These are phyloP conservation scores for Cyphomyrus discorhynchus DNA, from an alignment of 2,113 vertebrate genomes.

Conservation along the genomic window DNA sequence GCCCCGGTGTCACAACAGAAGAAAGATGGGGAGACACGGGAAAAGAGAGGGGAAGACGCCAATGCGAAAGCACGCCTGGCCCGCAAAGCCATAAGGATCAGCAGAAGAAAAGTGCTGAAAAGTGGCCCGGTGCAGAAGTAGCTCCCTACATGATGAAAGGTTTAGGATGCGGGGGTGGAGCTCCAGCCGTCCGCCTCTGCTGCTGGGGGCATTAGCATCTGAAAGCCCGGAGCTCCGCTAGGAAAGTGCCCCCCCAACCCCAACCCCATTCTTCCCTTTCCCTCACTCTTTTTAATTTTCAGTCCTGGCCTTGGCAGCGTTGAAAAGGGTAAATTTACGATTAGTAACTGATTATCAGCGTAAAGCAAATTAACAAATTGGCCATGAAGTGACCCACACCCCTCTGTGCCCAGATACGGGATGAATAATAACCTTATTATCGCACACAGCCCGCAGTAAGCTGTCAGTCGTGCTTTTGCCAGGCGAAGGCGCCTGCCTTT, in stretches of 20 bases:
- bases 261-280: not conserved
- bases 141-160: constrained; percentile 35
- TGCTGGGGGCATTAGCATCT: constrained; percentile 42
- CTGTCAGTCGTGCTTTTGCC: constrained; percentile 10
- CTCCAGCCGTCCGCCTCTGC: constrained; percentile 45
- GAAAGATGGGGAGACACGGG: not conserved
- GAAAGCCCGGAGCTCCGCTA: constrained; percentile 34
- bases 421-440: not conserved
- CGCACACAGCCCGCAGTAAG: not conserved
- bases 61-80: constrained; percentile 16
- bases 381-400: not conserved
- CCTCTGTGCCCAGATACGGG: not conserved
- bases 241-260: constrained; percentile 17
- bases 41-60: not conserved
- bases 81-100: constrained; percentile 5
- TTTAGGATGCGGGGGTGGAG: constrained; percentile 29
- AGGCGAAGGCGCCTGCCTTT: not conserved
- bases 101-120: constrained; percentile 14
- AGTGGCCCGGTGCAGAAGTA: constrained; percentile 22
- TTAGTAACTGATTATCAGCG: not conserved
- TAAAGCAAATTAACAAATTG: constrained; percentile 1
- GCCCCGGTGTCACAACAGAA: not conserved
- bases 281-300: not conserved
- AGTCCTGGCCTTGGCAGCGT: not conserved
- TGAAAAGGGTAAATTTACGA: not conserved